A percentile compares a stretch with the other conserved stretches of the same genome.
Evolutionary conservation across 2,888 invertebrate species (phyloP).

Genomic region (Apocheima hispidaria): DNA sequence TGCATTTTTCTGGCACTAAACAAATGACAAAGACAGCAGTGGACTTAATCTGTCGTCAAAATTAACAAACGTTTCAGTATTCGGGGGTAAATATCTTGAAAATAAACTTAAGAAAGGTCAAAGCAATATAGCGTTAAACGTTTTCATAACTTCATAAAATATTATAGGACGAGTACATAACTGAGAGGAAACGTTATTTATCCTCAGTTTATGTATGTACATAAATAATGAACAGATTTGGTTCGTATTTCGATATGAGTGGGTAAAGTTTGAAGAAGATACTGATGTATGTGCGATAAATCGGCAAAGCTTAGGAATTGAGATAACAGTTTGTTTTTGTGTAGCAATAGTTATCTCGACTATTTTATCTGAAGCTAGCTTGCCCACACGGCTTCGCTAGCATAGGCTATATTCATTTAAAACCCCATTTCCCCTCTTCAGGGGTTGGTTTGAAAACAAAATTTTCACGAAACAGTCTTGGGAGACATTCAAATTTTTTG

Average conservation of each 20-base stretch:
- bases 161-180: constrained; percentile 28
- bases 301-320: background rate
- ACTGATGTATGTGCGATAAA: background rate
- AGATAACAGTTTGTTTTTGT: background rate
- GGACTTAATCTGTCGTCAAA: too few species aligned
- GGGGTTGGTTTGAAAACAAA: too few species aligned
- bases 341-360: too few species aligned
- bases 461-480: too few species aligned
- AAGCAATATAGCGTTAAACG: constrained; percentile 24
- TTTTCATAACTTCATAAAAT: constrained; percentile 37
- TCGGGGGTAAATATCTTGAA: constrained; percentile 28
- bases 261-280: constrained; percentile 15
- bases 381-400: too few species aligned
- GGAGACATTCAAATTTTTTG: too few species aligned
- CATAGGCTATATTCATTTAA: too few species aligned
- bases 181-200: constrained; percentile 30
- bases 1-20: too few species aligned
- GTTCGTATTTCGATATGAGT: constrained; percentile 36
- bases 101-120: constrained; percentile 27
- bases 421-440: too few species aligned
- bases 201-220: constrained; percentile 40
- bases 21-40: too few species aligned
- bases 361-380: too few species aligned
- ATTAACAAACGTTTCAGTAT: too few species aligned
- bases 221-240: constrained; percentile 43